phyloP scores from a whole-genome alignment of 1,140 invertebrate genomes.

The Drosophila prosaltans region DNA sequence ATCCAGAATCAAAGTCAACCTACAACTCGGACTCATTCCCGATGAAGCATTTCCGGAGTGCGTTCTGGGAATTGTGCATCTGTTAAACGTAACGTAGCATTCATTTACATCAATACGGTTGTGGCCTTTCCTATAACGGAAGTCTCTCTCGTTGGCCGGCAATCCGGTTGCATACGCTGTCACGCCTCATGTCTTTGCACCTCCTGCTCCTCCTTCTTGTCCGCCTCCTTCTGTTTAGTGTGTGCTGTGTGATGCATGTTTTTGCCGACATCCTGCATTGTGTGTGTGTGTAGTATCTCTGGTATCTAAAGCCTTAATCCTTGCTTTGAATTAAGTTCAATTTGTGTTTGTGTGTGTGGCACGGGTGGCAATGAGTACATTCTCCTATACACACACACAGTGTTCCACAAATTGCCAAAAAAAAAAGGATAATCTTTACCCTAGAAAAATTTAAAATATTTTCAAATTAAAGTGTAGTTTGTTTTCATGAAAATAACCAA shows the following conservation, averaged over 20 bases:
- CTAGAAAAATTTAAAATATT: too few species aligned
- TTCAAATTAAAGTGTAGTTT: too few species aligned
- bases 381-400: neutral
- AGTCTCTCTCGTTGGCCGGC: slow-evolving; percentile 88
- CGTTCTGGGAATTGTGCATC: slow-evolving; percentile 87
- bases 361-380: slow-evolving; percentile 26
- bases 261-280: slow-evolving; percentile 56
- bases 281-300: slow-evolving; percentile 10
- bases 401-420: slow-evolving; percentile 8
- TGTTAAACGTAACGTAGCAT: slow-evolving; percentile 88
- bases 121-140: slow-evolving; percentile 88
- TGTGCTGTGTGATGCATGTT: slow-evolving; percentile 83
- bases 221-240: neutral
- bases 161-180: slow-evolving; percentile 89
- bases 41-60: slow-evolving; percentile 91
- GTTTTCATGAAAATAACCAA: too few species aligned
- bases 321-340: slow-evolving; percentile 77
- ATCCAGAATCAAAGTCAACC: slow-evolving; percentile 49
- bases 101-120: slow-evolving; percentile 87
- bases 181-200: slow-evolving; percentile 86
- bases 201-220: slow-evolving; percentile 76
- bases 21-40: slow-evolving; percentile 85
- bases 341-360: slow-evolving; percentile 64
- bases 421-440: too few species aligned
- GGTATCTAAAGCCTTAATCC: slow-evolving; percentile 69